phyloP scores from a whole-genome alignment of 37 sponge, comb jelly and placozoan genomes.

The Petrosia ficiformis region DNA sequence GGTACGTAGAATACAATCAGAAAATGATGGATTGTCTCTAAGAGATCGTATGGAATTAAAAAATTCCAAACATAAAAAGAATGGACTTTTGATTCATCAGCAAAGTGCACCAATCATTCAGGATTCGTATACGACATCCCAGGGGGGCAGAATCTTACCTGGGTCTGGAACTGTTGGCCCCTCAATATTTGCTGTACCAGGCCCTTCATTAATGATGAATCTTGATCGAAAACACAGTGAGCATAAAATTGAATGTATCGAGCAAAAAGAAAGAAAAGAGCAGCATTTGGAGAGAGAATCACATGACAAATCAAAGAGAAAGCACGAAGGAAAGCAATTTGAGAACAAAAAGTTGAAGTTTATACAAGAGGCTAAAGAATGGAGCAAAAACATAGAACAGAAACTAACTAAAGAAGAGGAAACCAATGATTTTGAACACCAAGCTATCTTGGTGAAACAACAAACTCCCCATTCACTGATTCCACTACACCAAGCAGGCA shows the following conservation, averaged over 20 bases:
- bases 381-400: constrained; percentile 38
- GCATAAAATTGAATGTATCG: constrained; percentile 47
- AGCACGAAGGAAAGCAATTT: constrained; percentile 6
- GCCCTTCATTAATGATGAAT: constrained; percentile 15
- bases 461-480: not conserved
- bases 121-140: not conserved
- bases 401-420: not conserved
- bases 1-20: constrained; percentile 26
- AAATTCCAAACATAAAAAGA: constrained; percentile 13
- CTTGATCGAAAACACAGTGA: constrained; percentile 11
- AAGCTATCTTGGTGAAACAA: not conserved
- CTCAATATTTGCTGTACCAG: constrained; percentile 1
- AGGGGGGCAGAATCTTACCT: not conserved
- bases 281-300: not conserved
- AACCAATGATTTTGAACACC: not conserved
- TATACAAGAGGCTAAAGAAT: constrained; percentile 46
- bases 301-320: not conserved
- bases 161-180: not conserved
- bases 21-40: constrained; percentile 9
- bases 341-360: constrained; percentile 31
- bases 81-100: constrained; percentile 40
- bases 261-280: constrained; percentile 9
- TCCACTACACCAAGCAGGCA: not conserved
- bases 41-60: constrained; percentile 24
- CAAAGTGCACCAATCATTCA: constrained; percentile 40